Percentiles rank a stretch among this genome's conserved stretches.
Conservation (phyloP, 1,140 invertebrate species). For the Leguminivora glycinivorella region DNA sequence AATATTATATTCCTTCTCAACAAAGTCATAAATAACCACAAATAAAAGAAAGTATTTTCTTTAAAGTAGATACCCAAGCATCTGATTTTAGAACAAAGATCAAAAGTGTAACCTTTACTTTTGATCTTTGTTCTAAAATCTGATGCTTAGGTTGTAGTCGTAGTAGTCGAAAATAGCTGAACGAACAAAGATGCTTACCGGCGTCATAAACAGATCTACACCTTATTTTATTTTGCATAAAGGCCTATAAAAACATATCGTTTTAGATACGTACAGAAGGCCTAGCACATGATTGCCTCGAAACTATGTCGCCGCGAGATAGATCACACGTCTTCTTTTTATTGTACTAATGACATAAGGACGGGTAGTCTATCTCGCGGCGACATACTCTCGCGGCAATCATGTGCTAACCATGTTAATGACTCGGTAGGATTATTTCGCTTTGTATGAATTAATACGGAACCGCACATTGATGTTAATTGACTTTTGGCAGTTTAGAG, state of each 20-base stretch:
- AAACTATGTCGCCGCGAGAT: too few species aligned
- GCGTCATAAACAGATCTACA: neutral
- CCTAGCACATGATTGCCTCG: too few species aligned
- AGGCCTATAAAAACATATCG: neutral
- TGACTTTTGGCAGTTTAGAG: neutral
- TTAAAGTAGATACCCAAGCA: too few species aligned
- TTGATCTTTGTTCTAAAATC: too few species aligned
- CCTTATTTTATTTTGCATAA: neutral
- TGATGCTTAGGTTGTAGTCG: too few species aligned
- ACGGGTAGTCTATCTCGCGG: too few species aligned
- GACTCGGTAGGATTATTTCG: slow-evolving; percentile 8
- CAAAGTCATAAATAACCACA: too few species aligned
- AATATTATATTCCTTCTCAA: too few species aligned
- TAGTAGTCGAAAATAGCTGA: neutral
- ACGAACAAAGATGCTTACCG: neutral
- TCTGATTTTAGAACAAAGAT: slow-evolving; percentile 5
- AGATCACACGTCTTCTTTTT: too few species aligned
- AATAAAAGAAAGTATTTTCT: too few species aligned
- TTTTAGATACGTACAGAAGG: neutral
- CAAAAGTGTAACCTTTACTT: too few species aligned
- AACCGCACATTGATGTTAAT: neutral
- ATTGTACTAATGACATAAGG: too few species aligned
- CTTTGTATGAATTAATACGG: slow-evolving; percentile 1
- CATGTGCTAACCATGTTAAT: neutral
- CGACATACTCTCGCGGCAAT: neutral